These are phyloP conservation scores for Sprattus sprattus DNA, from an alignment of 2,113 vertebrate species.

Conservation along the genomic window DNA sequence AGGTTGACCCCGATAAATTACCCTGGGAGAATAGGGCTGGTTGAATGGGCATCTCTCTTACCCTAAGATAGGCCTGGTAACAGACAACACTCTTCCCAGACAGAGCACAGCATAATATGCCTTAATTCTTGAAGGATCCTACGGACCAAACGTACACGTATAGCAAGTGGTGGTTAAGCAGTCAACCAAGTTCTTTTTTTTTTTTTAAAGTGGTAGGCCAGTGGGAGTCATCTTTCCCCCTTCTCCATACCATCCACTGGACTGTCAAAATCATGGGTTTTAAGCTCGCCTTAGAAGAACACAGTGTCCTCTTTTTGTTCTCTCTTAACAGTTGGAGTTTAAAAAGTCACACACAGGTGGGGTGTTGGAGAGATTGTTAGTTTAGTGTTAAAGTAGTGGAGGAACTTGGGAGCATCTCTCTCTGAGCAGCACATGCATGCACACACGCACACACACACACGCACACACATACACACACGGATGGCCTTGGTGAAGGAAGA, in stretches of 20 bases:
- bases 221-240: not conserved
- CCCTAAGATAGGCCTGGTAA: not conserved
- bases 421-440: not conserved
- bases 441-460: not conserved
- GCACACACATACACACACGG: slow-evolving; percentile 24
- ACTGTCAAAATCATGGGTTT: not conserved
- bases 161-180: not conserved
- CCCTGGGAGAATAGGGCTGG: not conserved
- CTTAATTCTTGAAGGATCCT: slow-evolving; percentile 1
- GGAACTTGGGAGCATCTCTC: not conserved
- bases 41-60: not conserved
- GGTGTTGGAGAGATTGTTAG: not conserved
- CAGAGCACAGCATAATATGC: slow-evolving; percentile 1
- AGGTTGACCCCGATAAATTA: not conserved
- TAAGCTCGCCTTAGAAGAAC: not conserved
- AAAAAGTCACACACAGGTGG: not conserved
- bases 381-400: not conserved
- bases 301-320: not conserved
- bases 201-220: not conserved
- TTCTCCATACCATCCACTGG: not conserved
- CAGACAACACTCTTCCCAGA: not conserved
- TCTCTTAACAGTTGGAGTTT: not conserved
- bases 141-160: not conserved
- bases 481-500: slow-evolving; percentile 12
- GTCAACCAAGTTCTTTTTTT: not conserved